Conservation (phyloP, 2,797 vertebrate genomes). For the Schizothorax lantsangensis region DNA sequence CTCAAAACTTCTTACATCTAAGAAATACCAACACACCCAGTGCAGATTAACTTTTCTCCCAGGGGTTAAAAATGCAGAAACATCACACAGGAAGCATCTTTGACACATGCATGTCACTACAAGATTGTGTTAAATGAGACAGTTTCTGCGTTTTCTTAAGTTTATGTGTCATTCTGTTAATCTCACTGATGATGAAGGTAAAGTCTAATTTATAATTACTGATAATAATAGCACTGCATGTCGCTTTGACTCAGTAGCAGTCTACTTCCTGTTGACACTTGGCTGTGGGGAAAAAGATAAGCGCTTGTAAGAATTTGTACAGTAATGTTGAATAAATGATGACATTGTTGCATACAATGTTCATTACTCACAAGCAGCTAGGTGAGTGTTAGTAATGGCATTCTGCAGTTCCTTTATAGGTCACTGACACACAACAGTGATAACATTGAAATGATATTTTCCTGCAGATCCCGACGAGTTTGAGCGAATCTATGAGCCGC, state of each 20-base stretch:
- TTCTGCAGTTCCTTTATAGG: not conserved
- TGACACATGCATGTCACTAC: not conserved
- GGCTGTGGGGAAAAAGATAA: constrained; percentile 21
- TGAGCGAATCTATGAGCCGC: constrained; percentile 93
- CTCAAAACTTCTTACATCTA: constrained; percentile 1
- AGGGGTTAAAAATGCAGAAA: constrained; percentile 17
- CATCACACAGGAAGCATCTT: constrained; percentile 8
- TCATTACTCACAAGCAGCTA: not conserved
- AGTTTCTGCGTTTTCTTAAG: not conserved
- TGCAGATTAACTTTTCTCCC: not conserved
- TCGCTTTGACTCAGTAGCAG: not conserved
- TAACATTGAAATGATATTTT: not conserved
- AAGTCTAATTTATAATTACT: not conserved
- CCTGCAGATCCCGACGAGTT: constrained; percentile 94
- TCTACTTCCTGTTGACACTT: constrained; percentile 17
- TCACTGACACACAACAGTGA: not conserved
- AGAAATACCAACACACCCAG: constrained; percentile 39
- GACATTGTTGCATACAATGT: not conserved
- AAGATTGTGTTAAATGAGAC: not conserved
- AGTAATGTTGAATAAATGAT: not conserved
- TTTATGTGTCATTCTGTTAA: not conserved
- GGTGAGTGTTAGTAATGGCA: not conserved
- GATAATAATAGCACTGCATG: not conserved
- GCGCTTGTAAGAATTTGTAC: not conserved
- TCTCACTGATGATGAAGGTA: not conserved